Conservation (phyloP, 2,888 invertebrate species). For the Dryomyza anilis region DNA sequence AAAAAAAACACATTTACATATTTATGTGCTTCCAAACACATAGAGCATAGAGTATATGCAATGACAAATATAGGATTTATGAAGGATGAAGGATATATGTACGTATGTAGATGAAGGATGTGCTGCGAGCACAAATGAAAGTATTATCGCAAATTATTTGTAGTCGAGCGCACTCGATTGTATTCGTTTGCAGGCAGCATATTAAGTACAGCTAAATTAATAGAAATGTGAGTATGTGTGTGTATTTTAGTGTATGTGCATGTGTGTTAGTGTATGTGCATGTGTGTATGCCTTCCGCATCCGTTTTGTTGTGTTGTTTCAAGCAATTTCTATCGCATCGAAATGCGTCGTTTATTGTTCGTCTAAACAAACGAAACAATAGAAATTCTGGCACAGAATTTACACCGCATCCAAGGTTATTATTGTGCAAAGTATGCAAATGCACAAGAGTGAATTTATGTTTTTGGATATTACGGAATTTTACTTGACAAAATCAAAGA, state of each 20-base stretch:
- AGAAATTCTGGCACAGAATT: background rate
- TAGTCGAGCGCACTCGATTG: constrained; percentile 52
- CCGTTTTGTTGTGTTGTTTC: background rate
- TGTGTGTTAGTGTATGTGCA: no score
- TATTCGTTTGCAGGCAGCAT: background rate
- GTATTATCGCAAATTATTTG: constrained; percentile 48
- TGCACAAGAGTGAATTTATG: no score
- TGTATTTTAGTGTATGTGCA: background rate
- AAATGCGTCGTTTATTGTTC: background rate
- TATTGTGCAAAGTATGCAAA: no score
- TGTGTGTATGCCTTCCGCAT: background rate
- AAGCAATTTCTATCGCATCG: background rate
- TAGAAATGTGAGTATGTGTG: background rate
- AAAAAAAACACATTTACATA: background rate
- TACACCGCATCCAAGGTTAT: no score
- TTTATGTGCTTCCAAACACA: background rate
- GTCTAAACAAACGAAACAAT: background rate
- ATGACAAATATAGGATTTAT: no score
- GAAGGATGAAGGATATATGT: no score
- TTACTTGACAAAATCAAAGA: no score
- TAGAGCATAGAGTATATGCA: no score
- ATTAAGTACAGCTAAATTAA: background rate
- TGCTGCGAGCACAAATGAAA: background rate
- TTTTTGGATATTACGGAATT: no score
- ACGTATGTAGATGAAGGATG: constrained; percentile 10